phyloP scores from a whole-genome alignment of 2,797 vertebrate species.

The Enteromius anoplus region DNA sequence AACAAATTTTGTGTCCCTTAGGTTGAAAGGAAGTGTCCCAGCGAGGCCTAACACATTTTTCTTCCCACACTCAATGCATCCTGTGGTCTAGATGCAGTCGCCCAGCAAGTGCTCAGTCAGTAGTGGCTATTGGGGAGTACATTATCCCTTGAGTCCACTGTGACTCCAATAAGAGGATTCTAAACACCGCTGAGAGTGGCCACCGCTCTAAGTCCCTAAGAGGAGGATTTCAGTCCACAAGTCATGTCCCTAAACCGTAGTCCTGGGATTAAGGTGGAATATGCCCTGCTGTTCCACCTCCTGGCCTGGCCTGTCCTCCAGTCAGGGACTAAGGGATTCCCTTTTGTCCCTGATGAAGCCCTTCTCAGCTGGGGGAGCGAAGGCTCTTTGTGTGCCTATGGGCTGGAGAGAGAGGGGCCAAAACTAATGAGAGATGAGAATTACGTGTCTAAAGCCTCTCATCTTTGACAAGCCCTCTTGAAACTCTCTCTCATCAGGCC shows the following conservation, averaged over 20 bases:
- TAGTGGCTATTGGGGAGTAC: conserved; percentile 54
- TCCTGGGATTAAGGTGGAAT: conserved; percentile 57
- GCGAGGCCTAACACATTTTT: conserved; percentile 49
- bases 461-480: conserved; percentile 44
- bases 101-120: conserved; percentile 57
- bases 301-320: conserved; percentile 52
- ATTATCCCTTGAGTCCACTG: conserved; percentile 60
- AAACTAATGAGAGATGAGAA: conserved; percentile 63
- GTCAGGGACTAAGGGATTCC: conserved; percentile 47
- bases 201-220: conserved; percentile 53
- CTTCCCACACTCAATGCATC: conserved; percentile 43
- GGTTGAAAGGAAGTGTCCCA: conserved; percentile 55
- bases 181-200: conserved; percentile 55
- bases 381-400: conserved; percentile 56
- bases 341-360: conserved; percentile 57
- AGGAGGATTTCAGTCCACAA: conserved; percentile 54
- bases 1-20: conserved; percentile 21
- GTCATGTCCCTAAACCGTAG: conserved; percentile 41
- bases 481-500: conserved; percentile 55
- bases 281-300: conserved; percentile 59
- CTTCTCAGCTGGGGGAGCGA: conserved; percentile 58
- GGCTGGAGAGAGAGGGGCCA: conserved; percentile 48
- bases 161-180: conserved; percentile 56
- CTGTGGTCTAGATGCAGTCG: conserved; percentile 40
- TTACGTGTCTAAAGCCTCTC: conserved; percentile 59